phyloP scores from a whole-genome alignment of 2,888 invertebrate species.

The Drosophila dives region DNA sequence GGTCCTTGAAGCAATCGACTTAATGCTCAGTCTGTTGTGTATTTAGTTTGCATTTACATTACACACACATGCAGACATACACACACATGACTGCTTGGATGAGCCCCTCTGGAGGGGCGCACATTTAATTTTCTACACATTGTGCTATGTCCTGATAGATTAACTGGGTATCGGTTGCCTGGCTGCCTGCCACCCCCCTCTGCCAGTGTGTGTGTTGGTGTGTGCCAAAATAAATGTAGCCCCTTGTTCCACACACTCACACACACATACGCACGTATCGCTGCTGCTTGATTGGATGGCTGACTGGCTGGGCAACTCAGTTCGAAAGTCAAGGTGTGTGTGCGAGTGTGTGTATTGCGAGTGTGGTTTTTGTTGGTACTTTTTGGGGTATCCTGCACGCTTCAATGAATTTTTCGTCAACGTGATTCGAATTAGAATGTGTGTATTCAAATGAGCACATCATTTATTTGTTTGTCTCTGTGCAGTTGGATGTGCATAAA shows the following conservation, averaged over 20 bases:
- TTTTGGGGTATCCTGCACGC: conserved; percentile 52
- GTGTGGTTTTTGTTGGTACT: background rate
- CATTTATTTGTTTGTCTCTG: conserved; percentile 75
- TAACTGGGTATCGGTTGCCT: conserved; percentile 65
- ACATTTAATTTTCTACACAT: conserved; percentile 78
- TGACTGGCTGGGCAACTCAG: conserved; percentile 38
- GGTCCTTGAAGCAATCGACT: conserved; percentile 80
- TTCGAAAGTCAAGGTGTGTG: conserved; percentile 70
- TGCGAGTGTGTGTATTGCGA: background rate
- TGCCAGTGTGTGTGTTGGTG: conserved; percentile 14
- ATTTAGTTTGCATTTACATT: conserved; percentile 78
- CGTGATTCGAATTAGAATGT: conserved; percentile 79
- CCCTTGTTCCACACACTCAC: conserved; percentile 53
- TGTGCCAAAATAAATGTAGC: conserved; percentile 56
- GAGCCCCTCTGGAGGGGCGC: conserved; percentile 22
- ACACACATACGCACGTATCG: conserved; percentile 8
- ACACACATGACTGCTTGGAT: conserved; percentile 49
- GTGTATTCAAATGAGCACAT: conserved; percentile 79
- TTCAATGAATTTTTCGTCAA: conserved; percentile 75
- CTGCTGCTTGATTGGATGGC: conserved; percentile 64
- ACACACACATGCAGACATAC: conserved; percentile 26
- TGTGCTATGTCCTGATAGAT: conserved; percentile 76
- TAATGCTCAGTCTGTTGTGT: conserved; percentile 75
- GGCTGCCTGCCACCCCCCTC: background rate
- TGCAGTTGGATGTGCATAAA: conserved; percentile 62